Evolutionary conservation across 2,113 vertebrate genomes (phyloP).

Genomic region (Cranoglanis bouderius): DNA sequence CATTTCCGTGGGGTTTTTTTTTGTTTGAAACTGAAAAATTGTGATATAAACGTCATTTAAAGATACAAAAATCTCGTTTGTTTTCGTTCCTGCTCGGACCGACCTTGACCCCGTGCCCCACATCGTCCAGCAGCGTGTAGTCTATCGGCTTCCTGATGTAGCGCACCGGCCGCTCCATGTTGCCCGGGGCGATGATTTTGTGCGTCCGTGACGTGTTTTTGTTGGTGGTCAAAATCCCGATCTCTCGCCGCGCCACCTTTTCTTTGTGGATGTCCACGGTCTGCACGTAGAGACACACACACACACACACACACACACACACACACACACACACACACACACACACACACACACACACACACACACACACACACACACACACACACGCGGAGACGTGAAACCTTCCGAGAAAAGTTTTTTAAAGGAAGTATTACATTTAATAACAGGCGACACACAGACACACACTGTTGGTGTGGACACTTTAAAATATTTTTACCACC

Average conservation of each 20-base stretch:
- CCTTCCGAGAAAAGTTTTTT: not conserved
- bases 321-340: not conserved
- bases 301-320: conserved; percentile 10
- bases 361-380: conserved; percentile 3
- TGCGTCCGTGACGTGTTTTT: conserved; percentile 99
- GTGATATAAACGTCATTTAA: not conserved
- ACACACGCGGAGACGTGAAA: not conserved
- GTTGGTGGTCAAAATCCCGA: conserved; percentile 98
- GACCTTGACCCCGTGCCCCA: conserved; percentile 99
- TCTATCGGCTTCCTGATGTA: conserved; percentile 99
- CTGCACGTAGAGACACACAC: conserved; percentile 67
- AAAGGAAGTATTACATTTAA: not conserved
- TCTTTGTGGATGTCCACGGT: conserved; percentile 99
- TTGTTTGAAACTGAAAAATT: not conserved
- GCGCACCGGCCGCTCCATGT: conserved; percentile 97
- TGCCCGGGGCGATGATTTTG: conserved; percentile 98
- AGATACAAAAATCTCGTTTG: not conserved
- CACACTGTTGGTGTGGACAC: not conserved
- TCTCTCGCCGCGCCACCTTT: conserved; percentile 97
- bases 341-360: conserved; percentile 2
- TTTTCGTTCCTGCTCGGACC: conserved; percentile 58
- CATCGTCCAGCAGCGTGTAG: conserved; percentile 98
- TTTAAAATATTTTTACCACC: not conserved
- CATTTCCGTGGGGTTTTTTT: no score
- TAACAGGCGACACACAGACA: not conserved